Evolutionary conservation across 1,140 invertebrate species (phyloP), one percentile per base, ranked within the genome.

Genomic region (Drosophila truncata): DNA sequence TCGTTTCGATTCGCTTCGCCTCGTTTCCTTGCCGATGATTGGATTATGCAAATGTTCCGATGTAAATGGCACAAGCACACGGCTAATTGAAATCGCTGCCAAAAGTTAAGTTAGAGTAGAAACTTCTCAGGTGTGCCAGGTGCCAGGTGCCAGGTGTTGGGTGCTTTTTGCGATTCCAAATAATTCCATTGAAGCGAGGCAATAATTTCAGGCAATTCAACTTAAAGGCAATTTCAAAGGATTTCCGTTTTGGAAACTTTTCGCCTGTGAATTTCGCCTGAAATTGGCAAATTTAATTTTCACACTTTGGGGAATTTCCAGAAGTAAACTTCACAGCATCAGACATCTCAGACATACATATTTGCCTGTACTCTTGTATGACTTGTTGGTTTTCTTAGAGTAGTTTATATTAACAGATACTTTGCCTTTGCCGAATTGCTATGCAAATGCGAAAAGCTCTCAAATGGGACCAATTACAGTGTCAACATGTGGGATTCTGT

Each of bases 1-100:
- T 79, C 69, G 64, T 57, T 76, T 64, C 37, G 55, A 62, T 54
- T 61, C 29, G 29, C 18, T 23, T 27, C 54, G 27, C 20, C 18
- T 58, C 62, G 8, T 42, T 59, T 23, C 29, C 52, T 20, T 6
- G 14, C 2, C 55, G n/a, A 44, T 73, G 73, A 85, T 86, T 86
- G 78, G 54, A 72, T 82, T 86, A 85, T 82, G 78, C 58, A 86
- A 85, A 85, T 78, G 52, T 65, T 42, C 39, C 44, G 20, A 33
- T 57, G 50, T 47, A 50, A 78, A 63, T 64, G 35, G 59, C 70
- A 84, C 62, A 59, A 77, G 66, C 69, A 59, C 35, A 31, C 20
- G 79, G 65, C 62, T 81, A 80, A 80, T 84, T 57, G 50, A 67
- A 81, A 64, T 49, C 35, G 69, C 54, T 33, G 52, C 4, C 37